Base-by-base conservation (phyloP, 2,113 vertebrate genomes). In the Notarius quadriscutis region DNA sequence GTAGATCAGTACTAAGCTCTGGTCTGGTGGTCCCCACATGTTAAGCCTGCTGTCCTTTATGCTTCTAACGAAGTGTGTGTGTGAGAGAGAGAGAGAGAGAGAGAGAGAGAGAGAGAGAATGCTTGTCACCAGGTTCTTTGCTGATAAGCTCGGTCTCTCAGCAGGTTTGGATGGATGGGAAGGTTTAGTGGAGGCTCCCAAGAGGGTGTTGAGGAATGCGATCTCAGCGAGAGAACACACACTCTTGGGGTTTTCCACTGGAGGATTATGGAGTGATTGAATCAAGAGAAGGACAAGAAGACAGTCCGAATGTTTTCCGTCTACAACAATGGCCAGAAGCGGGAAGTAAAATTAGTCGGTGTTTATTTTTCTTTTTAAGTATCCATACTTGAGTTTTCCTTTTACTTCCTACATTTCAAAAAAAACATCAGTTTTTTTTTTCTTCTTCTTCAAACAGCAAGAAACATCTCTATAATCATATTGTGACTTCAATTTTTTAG, bases 121-220 rank as follows among this genome's bases (percentile, higher is more conserved):
- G 90, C 77, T 83, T 90, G 91, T 94, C 91, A 88, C 84, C 85
- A 89, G 0, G 86, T 92, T 81, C 78, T 92, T 89, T 80, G 79
- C 88, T 86, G 88, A 89, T 89, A 89, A 89, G 81, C 69, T 74
- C 0, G 20, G 41, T 78, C 88, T 89, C 80, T 86, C 88, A 83
- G 88, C 88, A 83, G 84, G 88, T 78, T 67, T 41, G 80, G 80
- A 86, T 69, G 88, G 88, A 75, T 72, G 84, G 84, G 69, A 74
- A 71, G 67, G 34, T 81, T 82, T 81, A 65, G 63, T 20, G 9
- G 48, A 75, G 67, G 53, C 74, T 86, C 88, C 72, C 84, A 11
- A 48, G 84, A 74, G 84, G 60, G 14, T 57, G 51, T 30, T 63
- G 50, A 78, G 80, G 71, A 89, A 78, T 83, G 84, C 58, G 74